These are phyloP conservation scores for Trichopria drosophilae DNA, from an alignment of 2,888 invertebrate genomes.

Conservation along the genomic window DNA sequence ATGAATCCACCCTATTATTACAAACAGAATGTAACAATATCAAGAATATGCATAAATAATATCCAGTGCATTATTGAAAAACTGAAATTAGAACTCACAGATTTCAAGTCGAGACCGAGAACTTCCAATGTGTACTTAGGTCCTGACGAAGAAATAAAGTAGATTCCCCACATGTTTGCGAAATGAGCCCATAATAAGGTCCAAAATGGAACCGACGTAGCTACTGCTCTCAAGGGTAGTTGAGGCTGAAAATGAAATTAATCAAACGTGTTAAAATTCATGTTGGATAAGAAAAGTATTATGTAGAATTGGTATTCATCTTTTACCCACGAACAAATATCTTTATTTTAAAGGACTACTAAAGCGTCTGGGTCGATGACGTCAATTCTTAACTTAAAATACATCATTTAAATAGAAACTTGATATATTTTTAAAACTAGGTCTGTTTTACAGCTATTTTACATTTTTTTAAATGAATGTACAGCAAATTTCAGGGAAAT, in stretches of 20 bases:
- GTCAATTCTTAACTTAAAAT: no score
- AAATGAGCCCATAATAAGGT: slow-evolving; percentile 71
- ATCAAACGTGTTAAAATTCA: neutral
- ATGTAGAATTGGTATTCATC: slow-evolving; percentile 39
- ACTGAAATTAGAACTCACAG: slow-evolving; percentile 37
- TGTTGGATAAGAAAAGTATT: slow-evolving; percentile 26
- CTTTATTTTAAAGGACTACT: neutral
- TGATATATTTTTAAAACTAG: no score
- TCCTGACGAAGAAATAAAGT: slow-evolving; percentile 76
- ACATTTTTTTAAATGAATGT: no score
- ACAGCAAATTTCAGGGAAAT: no score
- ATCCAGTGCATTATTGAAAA: neutral
- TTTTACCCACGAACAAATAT: slow-evolving; percentile 16
- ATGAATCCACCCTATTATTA: slow-evolving; percentile 68
- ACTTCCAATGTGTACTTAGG: slow-evolving; percentile 77
- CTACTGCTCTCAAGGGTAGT: slow-evolving; percentile 68
- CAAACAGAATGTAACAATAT: no score
- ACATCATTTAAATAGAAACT: no score
- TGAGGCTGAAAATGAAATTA: slow-evolving; percentile 62
- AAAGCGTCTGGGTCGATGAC: no score
- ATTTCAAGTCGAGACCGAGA: slow-evolving; percentile 71
- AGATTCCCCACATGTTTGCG: slow-evolving; percentile 80
- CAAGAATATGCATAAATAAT: slow-evolving; percentile 2
- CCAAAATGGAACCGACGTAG: slow-evolving; percentile 70
- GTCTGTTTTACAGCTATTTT: no score